Evolutionary conservation across 2,888 invertebrate genomes (phyloP), one percentile per base, ranked within the genome.

Genomic region (Hypselothyrea guttata): DNA sequence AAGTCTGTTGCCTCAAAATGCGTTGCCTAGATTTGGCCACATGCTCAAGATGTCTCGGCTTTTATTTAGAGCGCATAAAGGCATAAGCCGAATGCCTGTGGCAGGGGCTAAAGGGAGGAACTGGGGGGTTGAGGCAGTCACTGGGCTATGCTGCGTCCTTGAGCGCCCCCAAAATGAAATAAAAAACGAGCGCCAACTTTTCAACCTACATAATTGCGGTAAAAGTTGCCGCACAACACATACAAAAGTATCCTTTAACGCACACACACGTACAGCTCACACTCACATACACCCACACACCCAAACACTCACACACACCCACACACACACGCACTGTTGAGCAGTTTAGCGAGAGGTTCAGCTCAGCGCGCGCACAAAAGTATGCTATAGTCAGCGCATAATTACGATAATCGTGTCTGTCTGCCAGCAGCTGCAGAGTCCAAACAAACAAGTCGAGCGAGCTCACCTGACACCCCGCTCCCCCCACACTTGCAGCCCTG

Each of bases 391-490:
- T 67, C 73, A 61, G 64, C 76, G 84, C 86, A 84, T 84, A 84
- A 86, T 84, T 84, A 82, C 86, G 82, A 86, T 84, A 84, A 86
- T 84, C 84, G 84, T 75, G 77, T 76, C 82, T 75, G 75, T 73
- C 81, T 76, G 57, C 48, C 63, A 64, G 38, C 56, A 59, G 64
- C 52, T 42, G 45, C 47, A 51, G 52, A 48, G 63, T 63, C 63
- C 68, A 69, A 56, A 42, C 52, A 59, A 69, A 53, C 55, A 54
- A 44, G 18, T 49, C 22, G 22, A 22, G 22, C 30, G 30, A 27
- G 48, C 55, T 64, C 63, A 55, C 58, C 68, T 69, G 58, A 55
- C 55, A 42, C 56, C 53, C 44, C 22, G n/a, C n/a, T 22, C 22
- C 22, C 5, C 22, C 2, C 22, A 22, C 22, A 22, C 22, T 5